These are phyloP conservation scores for Takifugu flavidus DNA, from an alignment of 2,113 vertebrate genomes.

Conservation along the genomic window DNA sequence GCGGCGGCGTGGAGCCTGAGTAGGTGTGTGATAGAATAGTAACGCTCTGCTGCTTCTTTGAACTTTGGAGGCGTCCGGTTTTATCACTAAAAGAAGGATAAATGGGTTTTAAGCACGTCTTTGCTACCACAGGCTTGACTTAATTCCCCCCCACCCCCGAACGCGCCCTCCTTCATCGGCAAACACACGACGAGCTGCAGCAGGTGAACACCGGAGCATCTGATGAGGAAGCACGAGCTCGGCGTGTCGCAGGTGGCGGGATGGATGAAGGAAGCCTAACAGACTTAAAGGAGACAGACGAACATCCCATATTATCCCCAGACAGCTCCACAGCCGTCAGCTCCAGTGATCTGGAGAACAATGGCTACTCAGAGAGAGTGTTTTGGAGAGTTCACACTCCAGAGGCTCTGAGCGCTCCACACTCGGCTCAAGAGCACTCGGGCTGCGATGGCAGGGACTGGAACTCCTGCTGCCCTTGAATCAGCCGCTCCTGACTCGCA, in stretches of 20 bases:
- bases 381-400: conserved; percentile 9
- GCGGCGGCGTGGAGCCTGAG: too few relatives aligned
- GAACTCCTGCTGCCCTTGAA: conserved; percentile 19
- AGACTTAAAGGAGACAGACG: conserved; percentile 38
- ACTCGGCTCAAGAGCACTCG: conserved; percentile 38
- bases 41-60: conserved; percentile 35
- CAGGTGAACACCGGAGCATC: conserved; percentile 13
- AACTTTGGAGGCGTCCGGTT: conserved; percentile 32
- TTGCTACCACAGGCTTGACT: too few relatives aligned
- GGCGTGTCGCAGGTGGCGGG: neutral
- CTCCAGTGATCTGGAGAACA: conserved; percentile 24
- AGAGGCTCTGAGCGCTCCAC: conserved; percentile 6
- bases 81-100: neutral
- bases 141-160: too few relatives aligned
- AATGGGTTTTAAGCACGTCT: too few relatives aligned
- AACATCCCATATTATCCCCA: conserved; percentile 31
- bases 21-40: too few relatives aligned
- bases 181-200: neutral
- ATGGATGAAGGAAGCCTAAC: neutral
- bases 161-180: too few relatives aligned
- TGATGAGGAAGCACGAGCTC: conserved; percentile 9
- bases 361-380: conserved; percentile 10
- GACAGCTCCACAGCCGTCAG: conserved; percentile 28
- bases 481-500: conserved; percentile 17
- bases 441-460: conserved; percentile 10